Percentiles rank a stretch among this genome's conserved stretches.
These are phyloP conservation scores for Cotesia congregata DNA, from an alignment of 2,888 invertebrate species.

Conservation along the genomic window DNA sequence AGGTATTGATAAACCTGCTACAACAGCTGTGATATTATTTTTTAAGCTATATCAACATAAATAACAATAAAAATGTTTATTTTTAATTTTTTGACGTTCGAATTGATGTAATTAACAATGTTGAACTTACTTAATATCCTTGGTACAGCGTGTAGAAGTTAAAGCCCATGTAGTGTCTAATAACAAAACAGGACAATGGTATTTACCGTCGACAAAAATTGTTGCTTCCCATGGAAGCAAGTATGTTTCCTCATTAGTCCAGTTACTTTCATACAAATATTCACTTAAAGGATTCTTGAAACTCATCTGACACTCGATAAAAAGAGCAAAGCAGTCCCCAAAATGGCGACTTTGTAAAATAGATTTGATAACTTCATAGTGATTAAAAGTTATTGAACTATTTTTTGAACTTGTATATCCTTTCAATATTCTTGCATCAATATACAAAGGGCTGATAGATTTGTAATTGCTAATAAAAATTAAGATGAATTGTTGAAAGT, in stretches of 20 bases:
- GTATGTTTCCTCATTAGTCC: constrained; percentile 57
- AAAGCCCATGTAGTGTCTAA: constrained; percentile 79
- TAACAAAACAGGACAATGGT: constrained; percentile 80
- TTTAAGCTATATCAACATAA: constrained; percentile 70
- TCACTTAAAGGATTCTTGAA: neutral
- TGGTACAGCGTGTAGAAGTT: constrained; percentile 71
- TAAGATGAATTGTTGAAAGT: no score
- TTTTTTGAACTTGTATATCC: no score
- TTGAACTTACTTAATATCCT: constrained; percentile 68
- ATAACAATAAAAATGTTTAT: neutral
- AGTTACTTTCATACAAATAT: neutral
- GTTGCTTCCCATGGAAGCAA: constrained; percentile 83
- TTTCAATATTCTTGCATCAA: no score
- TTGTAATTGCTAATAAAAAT: no score
- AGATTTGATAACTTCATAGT: no score
- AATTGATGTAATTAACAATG: constrained; percentile 23
- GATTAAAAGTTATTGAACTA: no score
- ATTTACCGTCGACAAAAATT: constrained; percentile 79
- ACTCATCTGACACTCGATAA: neutral
- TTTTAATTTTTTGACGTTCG: constrained; percentile 47
- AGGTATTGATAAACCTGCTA: constrained; percentile 79
- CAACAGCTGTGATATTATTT: constrained; percentile 75
- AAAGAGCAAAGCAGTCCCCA: no score
- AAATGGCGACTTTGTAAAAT: no score
- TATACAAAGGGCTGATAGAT: no score